Evolutionary conservation across 2,113 vertebrate genomes (phyloP).

Genomic region (Tupaia tana): DNA sequence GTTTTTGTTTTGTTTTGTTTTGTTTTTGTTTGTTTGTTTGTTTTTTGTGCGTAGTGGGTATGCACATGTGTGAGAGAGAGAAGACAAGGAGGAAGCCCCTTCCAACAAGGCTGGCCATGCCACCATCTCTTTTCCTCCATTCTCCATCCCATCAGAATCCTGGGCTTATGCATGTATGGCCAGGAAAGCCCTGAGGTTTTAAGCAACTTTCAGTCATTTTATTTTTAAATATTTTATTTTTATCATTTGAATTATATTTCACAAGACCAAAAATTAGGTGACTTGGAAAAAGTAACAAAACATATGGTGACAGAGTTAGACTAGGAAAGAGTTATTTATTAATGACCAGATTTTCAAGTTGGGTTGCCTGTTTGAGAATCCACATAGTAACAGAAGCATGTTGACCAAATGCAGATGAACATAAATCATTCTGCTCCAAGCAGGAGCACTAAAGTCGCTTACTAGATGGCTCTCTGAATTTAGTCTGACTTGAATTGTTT

Average conservation of each 20-base stretch:
- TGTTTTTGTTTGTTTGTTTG: too few relatives aligned
- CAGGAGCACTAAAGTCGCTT: background rate
- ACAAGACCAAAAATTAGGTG: background rate
- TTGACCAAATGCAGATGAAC: background rate
- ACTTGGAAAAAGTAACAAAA: background rate
- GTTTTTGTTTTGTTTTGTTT: too few relatives aligned
- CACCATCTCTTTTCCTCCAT: too few relatives aligned
- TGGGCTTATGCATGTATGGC: too few relatives aligned
- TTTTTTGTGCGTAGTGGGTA: too few relatives aligned
- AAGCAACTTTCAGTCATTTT: background rate
- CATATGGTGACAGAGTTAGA: background rate
- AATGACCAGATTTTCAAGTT: background rate
- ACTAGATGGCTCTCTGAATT: background rate
- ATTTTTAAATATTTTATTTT: background rate
- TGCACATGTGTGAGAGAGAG: too few relatives aligned
- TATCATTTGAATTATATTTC: conserved; percentile 29
- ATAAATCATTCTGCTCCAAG: background rate
- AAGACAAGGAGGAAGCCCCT: too few relatives aligned
- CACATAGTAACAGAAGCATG: conserved; percentile 10
- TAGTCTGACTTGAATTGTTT: background rate
- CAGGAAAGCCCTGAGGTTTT: background rate
- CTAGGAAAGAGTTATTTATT: background rate
- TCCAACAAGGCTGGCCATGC: too few relatives aligned
- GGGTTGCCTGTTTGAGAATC: background rate
- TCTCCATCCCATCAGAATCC: too few relatives aligned